A percentile compares a stretch with the other conserved stretches of the same genome.
These are phyloP conservation scores for Cantharis lateralis DNA, from an alignment of 2,888 invertebrate species.

Conservation along the genomic window DNA sequence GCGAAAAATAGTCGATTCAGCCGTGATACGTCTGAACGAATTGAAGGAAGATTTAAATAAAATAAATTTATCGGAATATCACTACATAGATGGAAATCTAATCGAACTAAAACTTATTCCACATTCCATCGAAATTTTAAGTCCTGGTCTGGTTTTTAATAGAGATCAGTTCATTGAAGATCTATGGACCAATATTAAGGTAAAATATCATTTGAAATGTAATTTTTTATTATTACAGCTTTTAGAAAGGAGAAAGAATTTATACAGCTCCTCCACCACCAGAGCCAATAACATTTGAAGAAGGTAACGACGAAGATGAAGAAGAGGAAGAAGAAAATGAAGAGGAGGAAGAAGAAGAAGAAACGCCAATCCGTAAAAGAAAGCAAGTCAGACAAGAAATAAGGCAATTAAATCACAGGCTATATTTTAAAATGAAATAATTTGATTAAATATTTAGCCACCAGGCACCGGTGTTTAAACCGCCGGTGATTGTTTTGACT, in stretches of 20 bases:
- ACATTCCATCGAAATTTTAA: constrained; percentile 65
- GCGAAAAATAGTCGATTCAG: constrained; percentile 62
- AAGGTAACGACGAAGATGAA: background rate
- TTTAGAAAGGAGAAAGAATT: constrained; percentile 46
- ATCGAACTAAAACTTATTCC: constrained; percentile 73
- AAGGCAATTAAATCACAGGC: background rate
- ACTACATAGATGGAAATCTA: constrained; percentile 74
- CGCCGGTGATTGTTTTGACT: constrained; percentile 32
- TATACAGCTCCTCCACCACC: constrained; percentile 39
- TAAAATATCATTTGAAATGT: background rate
- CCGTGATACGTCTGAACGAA: constrained; percentile 62
- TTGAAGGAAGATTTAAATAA: constrained; percentile 62
- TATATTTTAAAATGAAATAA: background rate
- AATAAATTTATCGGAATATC: constrained; percentile 65
- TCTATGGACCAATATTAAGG: constrained; percentile 44
- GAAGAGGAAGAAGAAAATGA: constrained; percentile 2
- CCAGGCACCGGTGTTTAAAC: background rate
- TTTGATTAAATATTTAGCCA: background rate
- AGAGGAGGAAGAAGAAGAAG: background rate
- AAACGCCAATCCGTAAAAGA: background rate
- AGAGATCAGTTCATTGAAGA: constrained; percentile 57
- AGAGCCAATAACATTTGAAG: constrained; percentile 28
- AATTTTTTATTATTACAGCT: constrained; percentile 1
- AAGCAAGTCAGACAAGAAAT: background rate
- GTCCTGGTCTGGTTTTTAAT: constrained; percentile 66